Conservation (phyloP, 2,113 vertebrate genomes). For the Apodemus sylvaticus region DNA sequence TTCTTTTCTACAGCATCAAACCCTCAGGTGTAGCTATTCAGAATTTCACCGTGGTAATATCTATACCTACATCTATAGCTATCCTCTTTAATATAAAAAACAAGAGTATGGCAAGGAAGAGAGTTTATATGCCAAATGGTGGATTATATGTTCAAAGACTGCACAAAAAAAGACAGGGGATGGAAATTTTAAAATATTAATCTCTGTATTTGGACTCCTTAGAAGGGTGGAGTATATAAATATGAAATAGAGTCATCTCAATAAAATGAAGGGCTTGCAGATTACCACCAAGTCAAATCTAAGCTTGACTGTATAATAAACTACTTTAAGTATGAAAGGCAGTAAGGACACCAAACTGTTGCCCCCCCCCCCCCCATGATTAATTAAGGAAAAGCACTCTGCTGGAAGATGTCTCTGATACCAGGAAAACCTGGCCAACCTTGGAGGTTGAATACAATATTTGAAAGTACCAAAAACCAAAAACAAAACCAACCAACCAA, state of each 20-base stretch:
- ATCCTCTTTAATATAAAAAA: not conserved
- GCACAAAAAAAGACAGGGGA: not conserved
- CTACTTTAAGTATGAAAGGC: not conserved
- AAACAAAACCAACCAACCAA: too few species aligned
- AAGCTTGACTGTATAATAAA: not conserved
- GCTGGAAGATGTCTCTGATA: not conserved
- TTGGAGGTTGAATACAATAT: not conserved
- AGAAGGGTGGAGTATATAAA: not conserved
- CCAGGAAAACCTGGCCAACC: not conserved
- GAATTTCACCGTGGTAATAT: conserved; percentile 4
- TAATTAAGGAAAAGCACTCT: conserved; percentile 7
- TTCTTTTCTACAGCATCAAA: not conserved
- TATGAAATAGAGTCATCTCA: not conserved
- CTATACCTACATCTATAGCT: not conserved
- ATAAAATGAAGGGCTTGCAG: not conserved
- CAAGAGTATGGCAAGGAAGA: not conserved
- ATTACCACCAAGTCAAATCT: not conserved
- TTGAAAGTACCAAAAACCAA: not conserved
- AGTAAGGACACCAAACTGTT: not conserved
- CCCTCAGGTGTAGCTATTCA: not conserved
- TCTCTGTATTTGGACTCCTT: not conserved
- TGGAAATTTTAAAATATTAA: conserved; percentile 27
- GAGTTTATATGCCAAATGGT: not conserved
- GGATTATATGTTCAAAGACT: not conserved
- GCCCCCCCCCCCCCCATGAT: not conserved